Conservation (phyloP, 2,888 invertebrate genomes). For the Dynastes tityus region DNA sequence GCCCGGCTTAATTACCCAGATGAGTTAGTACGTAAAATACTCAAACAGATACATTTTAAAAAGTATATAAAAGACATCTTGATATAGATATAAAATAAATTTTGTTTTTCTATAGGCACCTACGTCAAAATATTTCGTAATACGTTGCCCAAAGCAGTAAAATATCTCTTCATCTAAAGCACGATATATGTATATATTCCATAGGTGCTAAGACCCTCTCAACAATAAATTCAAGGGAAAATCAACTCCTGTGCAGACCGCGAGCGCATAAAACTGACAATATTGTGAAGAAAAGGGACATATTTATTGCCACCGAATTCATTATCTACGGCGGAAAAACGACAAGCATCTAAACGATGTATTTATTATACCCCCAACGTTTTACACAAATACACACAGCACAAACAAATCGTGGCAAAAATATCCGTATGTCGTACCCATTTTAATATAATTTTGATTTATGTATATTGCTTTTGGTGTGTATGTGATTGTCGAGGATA, state of each 20-base stretch:
- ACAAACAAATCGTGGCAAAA: no score
- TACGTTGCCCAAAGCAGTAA: not conserved
- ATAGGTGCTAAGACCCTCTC: not conserved
- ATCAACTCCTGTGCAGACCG: not conserved
- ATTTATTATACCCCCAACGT: slow-evolving; percentile 5
- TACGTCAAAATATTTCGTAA: not conserved
- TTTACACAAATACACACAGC: not conserved
- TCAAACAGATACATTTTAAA: no score
- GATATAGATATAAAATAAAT: no score
- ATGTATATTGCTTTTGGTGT: no score
- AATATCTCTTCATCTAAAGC: not conserved
- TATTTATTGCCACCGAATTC: slow-evolving; percentile 50
- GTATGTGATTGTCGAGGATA: no score
- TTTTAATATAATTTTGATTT: no score
- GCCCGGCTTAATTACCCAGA: no score
- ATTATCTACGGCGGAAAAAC: slow-evolving; percentile 18
- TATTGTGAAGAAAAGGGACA: slow-evolving; percentile 50
- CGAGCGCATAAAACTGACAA: slow-evolving; percentile 51
- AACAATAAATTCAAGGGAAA: slow-evolving; percentile 28
- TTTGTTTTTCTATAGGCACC: not conserved
- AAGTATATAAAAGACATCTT: no score
- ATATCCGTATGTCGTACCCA: no score
- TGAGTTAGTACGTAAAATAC: no score
- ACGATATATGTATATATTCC: not conserved
- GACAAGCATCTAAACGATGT: not conserved